Evolutionary conservation across 2,113 vertebrate genomes (phyloP).

Genomic region (Bubo blakistoni): DNA sequence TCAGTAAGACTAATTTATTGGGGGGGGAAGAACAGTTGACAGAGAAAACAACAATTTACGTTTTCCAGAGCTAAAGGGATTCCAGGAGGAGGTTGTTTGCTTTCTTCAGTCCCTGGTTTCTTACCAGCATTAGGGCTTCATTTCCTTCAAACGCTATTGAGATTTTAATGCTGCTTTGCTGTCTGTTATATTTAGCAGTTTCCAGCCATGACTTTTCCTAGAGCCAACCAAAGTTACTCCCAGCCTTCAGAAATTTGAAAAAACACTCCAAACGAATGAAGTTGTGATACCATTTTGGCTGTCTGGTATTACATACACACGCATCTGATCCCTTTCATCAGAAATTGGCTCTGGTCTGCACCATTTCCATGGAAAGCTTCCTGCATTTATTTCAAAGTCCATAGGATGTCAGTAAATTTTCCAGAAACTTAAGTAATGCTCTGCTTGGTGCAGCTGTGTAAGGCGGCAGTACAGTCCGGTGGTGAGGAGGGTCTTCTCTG

Average conservation of each 20-base stretch:
- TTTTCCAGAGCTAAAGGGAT: background rate
- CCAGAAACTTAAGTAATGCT: rapidly evolving
- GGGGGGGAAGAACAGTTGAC: background rate
- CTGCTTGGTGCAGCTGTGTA: background rate
- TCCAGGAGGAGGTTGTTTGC: background rate
- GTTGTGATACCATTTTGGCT: background rate
- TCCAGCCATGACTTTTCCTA: background rate
- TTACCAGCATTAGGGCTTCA: background rate
- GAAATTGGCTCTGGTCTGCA: background rate
- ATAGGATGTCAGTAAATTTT: background rate
- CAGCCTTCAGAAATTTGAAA: background rate
- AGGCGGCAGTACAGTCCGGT: background rate
- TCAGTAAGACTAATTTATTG: background rate
- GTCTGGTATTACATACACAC: background rate
- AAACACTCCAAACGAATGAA: rapidly evolving
- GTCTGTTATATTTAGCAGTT: background rate
- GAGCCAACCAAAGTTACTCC: background rate
- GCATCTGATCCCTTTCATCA: background rate
- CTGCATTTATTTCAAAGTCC: background rate
- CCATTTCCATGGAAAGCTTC: background rate
- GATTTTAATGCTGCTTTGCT: background rate
- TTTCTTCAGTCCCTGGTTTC: background rate
- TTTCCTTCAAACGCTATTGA: background rate
- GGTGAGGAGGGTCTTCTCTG: background rate
- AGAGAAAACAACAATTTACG: background rate